Percentiles rank a stretch among this genome's conserved stretches.
phyloP scores from a whole-genome alignment of 2,797 vertebrate species.

The Notolabrus celidotus region DNA sequence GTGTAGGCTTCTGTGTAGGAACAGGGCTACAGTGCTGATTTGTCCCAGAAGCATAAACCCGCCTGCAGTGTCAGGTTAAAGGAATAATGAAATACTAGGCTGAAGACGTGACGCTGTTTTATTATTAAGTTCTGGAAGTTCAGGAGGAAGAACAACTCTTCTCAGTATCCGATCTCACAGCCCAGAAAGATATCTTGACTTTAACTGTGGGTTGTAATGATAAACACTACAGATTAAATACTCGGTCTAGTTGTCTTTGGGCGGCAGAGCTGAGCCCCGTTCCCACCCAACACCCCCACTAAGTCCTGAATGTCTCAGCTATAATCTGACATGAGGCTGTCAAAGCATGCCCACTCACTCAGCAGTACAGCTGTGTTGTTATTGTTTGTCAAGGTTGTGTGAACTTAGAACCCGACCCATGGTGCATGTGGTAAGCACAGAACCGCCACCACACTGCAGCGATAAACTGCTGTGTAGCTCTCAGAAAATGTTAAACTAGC shows the following conservation, averaged over 20 bases:
- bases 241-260: slow-evolving; percentile 11
- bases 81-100: too few species aligned
- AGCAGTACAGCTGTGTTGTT: slow-evolving; percentile 51
- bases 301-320: slow-evolving; percentile 26
- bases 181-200: slow-evolving; percentile 1
- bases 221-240: slow-evolving; percentile 28
- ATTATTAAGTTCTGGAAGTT: background rate
- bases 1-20: too few species aligned
- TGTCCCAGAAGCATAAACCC: too few species aligned
- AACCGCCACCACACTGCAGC: slow-evolving; percentile 39
- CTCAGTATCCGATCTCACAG: background rate
- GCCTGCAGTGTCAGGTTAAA: too few species aligned
- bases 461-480: slow-evolving; percentile 30
- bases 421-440: slow-evolving; percentile 43
- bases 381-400: slow-evolving; percentile 54
- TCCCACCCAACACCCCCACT: slow-evolving; percentile 18
- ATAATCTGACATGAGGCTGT: slow-evolving; percentile 47
- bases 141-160: background rate
- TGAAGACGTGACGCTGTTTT: background rate
- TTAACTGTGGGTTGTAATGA: slow-evolving; percentile 26
- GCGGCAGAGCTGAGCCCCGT: background rate
- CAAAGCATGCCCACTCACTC: slow-evolving; percentile 52
- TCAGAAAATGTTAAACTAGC: slow-evolving; percentile 33
- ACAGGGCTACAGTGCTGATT: too few species aligned
- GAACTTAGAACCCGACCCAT: slow-evolving; percentile 44